Base-by-base conservation (phyloP, 1,140 invertebrate species). In the Ditylenchus dipsaci region DNA sequence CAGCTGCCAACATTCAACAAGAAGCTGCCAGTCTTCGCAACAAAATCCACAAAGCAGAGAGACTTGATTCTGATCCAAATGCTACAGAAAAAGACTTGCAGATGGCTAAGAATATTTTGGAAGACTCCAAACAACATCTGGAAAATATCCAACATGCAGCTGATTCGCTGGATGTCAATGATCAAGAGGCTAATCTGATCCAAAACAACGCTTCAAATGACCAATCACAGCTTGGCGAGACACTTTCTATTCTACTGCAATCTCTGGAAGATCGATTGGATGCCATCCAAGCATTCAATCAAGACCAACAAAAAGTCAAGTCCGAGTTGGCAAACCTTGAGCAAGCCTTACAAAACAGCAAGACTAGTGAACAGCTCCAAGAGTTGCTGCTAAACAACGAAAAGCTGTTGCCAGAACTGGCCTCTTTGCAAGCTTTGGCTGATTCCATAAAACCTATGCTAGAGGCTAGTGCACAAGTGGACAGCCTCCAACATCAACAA, bases 121-220 rank as follows among this genome's bases (percentile, higher is more conserved):
- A 76, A 38, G 47, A 66, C 17, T 64, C 75, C 21, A 23, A 23
- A 19, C 30, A 76, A 29, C 38, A 75, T 43, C 23, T 45, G 27
- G 49, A 42, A 15, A 27, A 45, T n/a, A 78, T 76, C 76, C 29
- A 72, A 15, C 30, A 76, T 43, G 74, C 78, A 47, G 75, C 77
- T 49, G 53, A 17, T 13, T 63, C 33, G 29, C 72, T 76, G 17
- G 70, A 76, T 53, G 1, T 15, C 1, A 53, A 19, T 53, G 49
- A 53, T 26, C n/a, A 3, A 26, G n/a, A 53, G 23, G 49, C 49
- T 15, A 53, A 53, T 53, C n/a, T 21, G 23, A 26, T 53, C 23
- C 56, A 60, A 43, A 19, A 56, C 65, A 47, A 53, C 3, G 49
- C 49, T 67, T 64, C 49, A 53, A 53, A 53, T 53, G 3, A 53